These are phyloP conservation scores for Alentia gelatinosa DNA, from an alignment of 2,888 invertebrate species.

Conservation along the genomic window DNA sequence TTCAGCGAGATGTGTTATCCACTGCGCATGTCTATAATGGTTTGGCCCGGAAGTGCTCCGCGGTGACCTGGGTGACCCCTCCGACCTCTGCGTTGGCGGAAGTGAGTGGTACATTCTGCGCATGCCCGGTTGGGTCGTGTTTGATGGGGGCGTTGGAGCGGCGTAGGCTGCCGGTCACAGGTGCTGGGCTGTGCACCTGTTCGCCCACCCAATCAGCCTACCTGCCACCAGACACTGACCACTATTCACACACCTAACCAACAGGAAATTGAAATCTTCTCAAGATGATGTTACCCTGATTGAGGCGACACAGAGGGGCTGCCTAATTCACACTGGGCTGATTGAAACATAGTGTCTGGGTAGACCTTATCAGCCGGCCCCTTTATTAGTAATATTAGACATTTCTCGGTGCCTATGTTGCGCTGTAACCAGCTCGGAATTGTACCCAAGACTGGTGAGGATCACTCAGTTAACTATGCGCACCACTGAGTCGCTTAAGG, in stretches of 20 bases:
- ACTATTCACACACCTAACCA: constrained; percentile 13
- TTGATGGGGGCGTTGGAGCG: background rate
- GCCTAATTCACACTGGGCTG: background rate
- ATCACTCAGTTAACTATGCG: no score
- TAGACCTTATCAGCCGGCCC: background rate
- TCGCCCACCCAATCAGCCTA: constrained; percentile 27
- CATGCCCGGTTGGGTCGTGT: background rate
- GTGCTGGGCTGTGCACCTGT: background rate
- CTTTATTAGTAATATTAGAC: background rate
- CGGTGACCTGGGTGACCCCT: background rate
- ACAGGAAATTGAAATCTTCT: constrained; percentile 47
- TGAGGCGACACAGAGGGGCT: background rate
- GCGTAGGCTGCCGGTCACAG: background rate
- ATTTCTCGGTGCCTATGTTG: no score
- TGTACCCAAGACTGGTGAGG: no score
- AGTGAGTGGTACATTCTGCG: background rate
- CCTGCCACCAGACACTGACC: background rate
- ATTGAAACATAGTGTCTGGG: background rate
- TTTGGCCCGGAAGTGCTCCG: background rate
- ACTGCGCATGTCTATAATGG: constrained; percentile 7
- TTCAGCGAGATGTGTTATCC: background rate
- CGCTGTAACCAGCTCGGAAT: no score
- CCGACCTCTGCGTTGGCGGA: no score
- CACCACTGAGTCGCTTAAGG: no score
- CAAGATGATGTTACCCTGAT: constrained; percentile 39